These are phyloP conservation scores for Cydia fagiglandana DNA, from an alignment of 1,140 invertebrate genomes.

Conservation along the genomic window DNA sequence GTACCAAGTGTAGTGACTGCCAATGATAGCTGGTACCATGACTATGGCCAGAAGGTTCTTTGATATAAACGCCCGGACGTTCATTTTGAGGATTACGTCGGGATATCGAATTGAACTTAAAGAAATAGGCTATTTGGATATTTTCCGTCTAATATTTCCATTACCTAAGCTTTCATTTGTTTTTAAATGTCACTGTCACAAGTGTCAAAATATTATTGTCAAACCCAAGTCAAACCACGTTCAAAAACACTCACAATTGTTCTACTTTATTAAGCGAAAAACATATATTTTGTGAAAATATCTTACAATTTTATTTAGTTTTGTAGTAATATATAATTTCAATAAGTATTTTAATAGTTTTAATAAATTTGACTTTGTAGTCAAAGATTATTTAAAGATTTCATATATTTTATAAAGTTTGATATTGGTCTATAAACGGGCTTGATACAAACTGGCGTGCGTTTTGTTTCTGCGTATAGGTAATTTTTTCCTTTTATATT, in stretches of 20 bases:
- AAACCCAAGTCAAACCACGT: background rate
- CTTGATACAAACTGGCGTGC: no score
- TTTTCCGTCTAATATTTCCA: background rate
- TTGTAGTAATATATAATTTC: no score
- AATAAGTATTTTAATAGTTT: no score
- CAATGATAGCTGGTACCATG: slow-evolving; percentile 74
- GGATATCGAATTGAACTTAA: slow-evolving; percentile 2
- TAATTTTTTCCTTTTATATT: no score
- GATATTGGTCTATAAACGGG: no score
- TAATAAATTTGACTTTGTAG: no score
- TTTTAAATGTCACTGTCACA: background rate
- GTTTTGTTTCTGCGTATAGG: no score
- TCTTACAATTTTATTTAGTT: no score
- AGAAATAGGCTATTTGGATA: slow-evolving; percentile 28
- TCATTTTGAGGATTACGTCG: slow-evolving; percentile 44
- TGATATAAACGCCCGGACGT: slow-evolving; percentile 55
- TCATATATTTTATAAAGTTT: no score
- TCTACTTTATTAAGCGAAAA: no score
- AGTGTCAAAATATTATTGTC: background rate
- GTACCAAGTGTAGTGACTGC: slow-evolving; percentile 77
- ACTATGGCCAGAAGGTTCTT: slow-evolving; percentile 74
- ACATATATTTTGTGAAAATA: background rate
- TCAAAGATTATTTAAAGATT: no score
- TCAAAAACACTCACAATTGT: background rate
- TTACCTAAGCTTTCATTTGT: background rate